phyloP scores from a whole-genome alignment of 2,113 vertebrate species.

The Macrotis lagotis region DNA sequence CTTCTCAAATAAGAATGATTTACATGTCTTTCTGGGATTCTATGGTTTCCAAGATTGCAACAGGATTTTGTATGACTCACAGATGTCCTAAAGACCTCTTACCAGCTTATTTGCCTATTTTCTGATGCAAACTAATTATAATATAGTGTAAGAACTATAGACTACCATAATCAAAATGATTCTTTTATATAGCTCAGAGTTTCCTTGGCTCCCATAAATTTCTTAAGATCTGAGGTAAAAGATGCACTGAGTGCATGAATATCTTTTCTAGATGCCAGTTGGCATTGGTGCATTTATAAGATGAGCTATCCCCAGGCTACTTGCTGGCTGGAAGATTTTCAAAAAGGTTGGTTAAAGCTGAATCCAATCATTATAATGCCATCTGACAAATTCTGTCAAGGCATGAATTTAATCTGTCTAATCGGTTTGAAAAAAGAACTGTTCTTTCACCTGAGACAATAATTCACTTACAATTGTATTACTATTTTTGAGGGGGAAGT shows the following conservation, averaged over 20 bases:
- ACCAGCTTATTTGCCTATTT: neutral
- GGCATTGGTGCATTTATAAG: slow-evolving; percentile 19
- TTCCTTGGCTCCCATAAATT: neutral
- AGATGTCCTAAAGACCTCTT: slow-evolving; percentile 18
- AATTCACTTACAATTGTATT: neutral
- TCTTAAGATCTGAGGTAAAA: slow-evolving; percentile 38
- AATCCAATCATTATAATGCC: slow-evolving; percentile 42
- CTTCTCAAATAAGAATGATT: slow-evolving; percentile 12
- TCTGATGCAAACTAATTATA: neutral
- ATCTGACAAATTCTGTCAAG: slow-evolving; percentile 36
- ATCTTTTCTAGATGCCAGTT: neutral
- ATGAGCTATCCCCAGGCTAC: slow-evolving; percentile 6
- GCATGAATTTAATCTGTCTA: slow-evolving; percentile 20
- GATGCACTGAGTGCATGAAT: neutral
- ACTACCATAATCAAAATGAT: slow-evolving; percentile 45
- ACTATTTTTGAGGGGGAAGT: neutral
- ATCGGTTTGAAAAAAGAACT: slow-evolving; percentile 24
- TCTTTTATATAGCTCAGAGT: neutral
- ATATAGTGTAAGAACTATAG: neutral
- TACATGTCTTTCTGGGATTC: neutral
- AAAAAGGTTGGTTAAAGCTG: slow-evolving; percentile 35
- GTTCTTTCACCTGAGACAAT: neutral
- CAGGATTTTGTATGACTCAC: neutral
- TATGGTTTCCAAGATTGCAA: neutral
- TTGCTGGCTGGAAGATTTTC: slow-evolving; percentile 26